Conservation (phyloP, 2,888 invertebrate genomes). For the Lasius fuliginosus region DNA sequence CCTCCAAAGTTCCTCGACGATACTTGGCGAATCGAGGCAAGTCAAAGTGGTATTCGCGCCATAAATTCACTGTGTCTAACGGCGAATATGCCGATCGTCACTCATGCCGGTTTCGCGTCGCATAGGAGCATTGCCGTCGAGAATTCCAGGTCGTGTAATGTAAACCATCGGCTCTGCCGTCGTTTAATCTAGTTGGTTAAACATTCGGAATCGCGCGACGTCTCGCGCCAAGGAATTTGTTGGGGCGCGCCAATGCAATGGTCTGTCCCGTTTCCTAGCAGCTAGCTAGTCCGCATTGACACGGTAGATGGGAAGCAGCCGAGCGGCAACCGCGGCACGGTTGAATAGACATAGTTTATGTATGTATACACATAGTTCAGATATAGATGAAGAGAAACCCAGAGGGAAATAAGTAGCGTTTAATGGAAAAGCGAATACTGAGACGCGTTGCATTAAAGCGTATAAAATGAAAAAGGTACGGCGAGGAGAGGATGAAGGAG, state of each 20-base stretch:
- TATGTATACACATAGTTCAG: constrained; percentile 55
- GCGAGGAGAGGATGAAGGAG: constrained; percentile 29
- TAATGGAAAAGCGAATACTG: constrained; percentile 49
- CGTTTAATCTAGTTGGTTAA: constrained; percentile 65
- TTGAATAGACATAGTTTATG: constrained; percentile 64
- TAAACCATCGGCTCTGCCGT: constrained; percentile 47
- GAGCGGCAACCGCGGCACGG: constrained; percentile 24
- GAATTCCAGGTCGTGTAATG: constrained; percentile 60
- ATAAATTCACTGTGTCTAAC: constrained; percentile 54
- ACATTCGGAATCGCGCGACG: constrained; percentile 66
- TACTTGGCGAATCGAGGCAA: constrained; percentile 5
- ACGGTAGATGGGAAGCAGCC: constrained; percentile 44
- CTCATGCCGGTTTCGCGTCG: constrained; percentile 37
- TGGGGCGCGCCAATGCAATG: constrained; percentile 78
- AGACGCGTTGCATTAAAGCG: constrained; percentile 27
- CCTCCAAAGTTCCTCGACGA: neutral
- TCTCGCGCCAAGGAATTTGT: constrained; percentile 77
- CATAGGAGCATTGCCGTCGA: constrained; percentile 56
- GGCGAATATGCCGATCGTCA: constrained; percentile 48
- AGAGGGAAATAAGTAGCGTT: constrained; percentile 56
- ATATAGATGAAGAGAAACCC: constrained; percentile 33
- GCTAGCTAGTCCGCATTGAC: constrained; percentile 69
- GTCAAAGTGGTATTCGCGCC: constrained; percentile 19
- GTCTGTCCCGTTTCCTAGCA: constrained; percentile 69
- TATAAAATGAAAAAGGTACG: constrained; percentile 6